phyloP scores from a whole-genome alignment of 2,888 invertebrate genomes.

The Drosophila recens region DNA sequence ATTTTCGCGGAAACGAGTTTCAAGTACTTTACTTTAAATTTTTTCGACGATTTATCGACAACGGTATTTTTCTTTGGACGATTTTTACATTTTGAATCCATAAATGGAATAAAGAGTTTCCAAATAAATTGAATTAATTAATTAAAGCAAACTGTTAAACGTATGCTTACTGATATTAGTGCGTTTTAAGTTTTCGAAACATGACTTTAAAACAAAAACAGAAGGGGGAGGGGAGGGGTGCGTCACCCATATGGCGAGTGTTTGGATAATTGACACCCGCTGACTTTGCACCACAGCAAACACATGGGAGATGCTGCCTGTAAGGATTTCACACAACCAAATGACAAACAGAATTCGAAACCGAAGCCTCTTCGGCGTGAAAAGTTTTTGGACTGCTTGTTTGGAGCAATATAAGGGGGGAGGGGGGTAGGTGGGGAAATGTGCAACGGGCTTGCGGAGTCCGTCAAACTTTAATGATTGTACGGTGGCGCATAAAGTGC shows the following conservation, averaged over 20 bases:
- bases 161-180: too few relatives aligned
- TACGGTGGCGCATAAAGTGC: slow-evolving; percentile 74
- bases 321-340: slow-evolving; percentile 30
- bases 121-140: too few relatives aligned
- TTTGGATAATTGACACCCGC: slow-evolving; percentile 57
- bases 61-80: too few relatives aligned
- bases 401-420: background rate
- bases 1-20: too few relatives aligned
- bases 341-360: slow-evolving; percentile 66
- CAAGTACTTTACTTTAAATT: too few relatives aligned
- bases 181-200: too few relatives aligned
- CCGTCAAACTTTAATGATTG: slow-evolving; percentile 77
- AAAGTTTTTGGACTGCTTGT: slow-evolving; percentile 52
- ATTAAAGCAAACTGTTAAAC: too few relatives aligned
- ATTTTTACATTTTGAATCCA: too few relatives aligned
- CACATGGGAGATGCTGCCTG: slow-evolving; percentile 37
- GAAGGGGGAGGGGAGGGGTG: too few relatives aligned
- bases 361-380: slow-evolving; percentile 35
- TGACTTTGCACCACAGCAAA: slow-evolving; percentile 43
- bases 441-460: slow-evolving; percentile 41
- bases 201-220: too few relatives aligned
- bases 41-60: too few relatives aligned
- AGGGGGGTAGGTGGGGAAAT: background rate
- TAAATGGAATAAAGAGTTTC: too few relatives aligned
- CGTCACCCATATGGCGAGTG: slow-evolving; percentile 47